Conservation (phyloP, 1,140 invertebrate species). For the Apocrypta bakeri region DNA sequence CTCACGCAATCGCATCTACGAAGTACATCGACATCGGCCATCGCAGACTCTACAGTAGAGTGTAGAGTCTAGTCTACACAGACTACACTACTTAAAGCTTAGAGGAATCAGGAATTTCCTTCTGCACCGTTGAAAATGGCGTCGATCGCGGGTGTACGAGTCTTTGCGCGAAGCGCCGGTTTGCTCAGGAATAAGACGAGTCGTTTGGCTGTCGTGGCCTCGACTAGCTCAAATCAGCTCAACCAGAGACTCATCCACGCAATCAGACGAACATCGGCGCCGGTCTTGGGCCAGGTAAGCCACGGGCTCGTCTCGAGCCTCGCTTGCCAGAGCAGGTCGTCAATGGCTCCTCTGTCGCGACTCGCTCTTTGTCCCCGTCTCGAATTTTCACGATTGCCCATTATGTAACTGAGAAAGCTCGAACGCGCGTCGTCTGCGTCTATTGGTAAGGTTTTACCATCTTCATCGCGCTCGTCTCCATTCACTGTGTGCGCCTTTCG, state of each 20-base stretch:
- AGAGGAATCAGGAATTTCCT: too few relatives aligned
- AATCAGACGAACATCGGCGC: slow-evolving; percentile 23
- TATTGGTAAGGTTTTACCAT: background rate
- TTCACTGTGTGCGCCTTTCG: too few relatives aligned
- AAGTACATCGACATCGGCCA: too few relatives aligned
- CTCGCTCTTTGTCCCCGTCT: background rate
- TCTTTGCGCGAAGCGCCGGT: slow-evolving; percentile 60
- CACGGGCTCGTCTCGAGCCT: background rate
- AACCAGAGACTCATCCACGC: slow-evolving; percentile 51
- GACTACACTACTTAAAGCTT: too few relatives aligned
- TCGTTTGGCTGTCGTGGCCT: slow-evolving; percentile 42
- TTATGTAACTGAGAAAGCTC: slow-evolving; percentile 18
- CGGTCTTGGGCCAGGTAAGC: slow-evolving; percentile 58
- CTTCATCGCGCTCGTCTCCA: background rate
- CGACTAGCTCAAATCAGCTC: slow-evolving; percentile 24
- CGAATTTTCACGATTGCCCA: slow-evolving; percentile 18
- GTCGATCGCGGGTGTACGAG: slow-evolving; percentile 57
- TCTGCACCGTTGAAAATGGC: slow-evolving; percentile 60
- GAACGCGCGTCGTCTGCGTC: background rate
- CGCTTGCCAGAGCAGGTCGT: background rate
- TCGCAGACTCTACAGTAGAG: too few relatives aligned
- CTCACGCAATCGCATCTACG: too few relatives aligned
- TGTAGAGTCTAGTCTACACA: too few relatives aligned
- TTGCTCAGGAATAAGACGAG: slow-evolving; percentile 52
- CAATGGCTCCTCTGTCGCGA: background rate